A percentile compares a stretch with the other conserved stretches of the same genome.
Evolutionary conservation across 2,888 invertebrate genomes (phyloP).

Genomic region (Calameuta filiformis): DNA sequence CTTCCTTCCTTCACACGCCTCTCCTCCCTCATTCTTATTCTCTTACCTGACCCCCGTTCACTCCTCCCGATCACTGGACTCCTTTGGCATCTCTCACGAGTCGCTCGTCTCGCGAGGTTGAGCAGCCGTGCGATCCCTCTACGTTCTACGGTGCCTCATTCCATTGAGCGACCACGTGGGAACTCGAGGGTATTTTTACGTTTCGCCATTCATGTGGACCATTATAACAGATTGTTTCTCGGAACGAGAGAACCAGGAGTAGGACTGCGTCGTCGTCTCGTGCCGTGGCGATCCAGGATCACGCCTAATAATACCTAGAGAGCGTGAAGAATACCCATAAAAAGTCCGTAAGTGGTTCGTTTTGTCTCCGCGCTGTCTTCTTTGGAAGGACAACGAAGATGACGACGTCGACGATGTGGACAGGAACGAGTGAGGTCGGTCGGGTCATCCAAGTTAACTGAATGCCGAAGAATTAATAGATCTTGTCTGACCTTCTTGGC

Average conservation of each 20-base stretch:
- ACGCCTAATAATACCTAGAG: conserved; percentile 28
- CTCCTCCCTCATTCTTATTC: conserved; percentile 27
- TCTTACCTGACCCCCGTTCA: conserved; percentile 1
- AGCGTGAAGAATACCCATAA: conserved; percentile 60
- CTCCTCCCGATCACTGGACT: neutral
- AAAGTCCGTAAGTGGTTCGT: conserved; percentile 54
- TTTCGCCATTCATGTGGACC: conserved; percentile 64
- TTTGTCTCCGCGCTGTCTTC: conserved; percentile 55
- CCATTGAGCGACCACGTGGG: conserved; percentile 62
- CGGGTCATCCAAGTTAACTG: neutral
- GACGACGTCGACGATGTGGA: neutral
- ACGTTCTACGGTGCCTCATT: conserved; percentile 32
- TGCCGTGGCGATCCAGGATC: neutral
- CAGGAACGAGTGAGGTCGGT: neutral
- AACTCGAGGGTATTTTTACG: conserved; percentile 62
- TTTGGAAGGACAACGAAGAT: conserved; percentile 7
- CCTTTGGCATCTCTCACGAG: neutral
- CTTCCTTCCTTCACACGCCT: conserved; percentile 15
- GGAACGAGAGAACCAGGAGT: conserved; percentile 41
- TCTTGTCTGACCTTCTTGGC: neutral
- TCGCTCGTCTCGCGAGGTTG: conserved; percentile 15
- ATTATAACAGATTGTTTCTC: conserved; percentile 64
- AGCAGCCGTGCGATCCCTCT: conserved; percentile 12
- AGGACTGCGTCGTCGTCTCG: neutral
- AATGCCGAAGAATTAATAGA: neutral